phyloP scores from a whole-genome alignment of 2,888 invertebrate genomes.

The Dysmachus trigonus region DNA sequence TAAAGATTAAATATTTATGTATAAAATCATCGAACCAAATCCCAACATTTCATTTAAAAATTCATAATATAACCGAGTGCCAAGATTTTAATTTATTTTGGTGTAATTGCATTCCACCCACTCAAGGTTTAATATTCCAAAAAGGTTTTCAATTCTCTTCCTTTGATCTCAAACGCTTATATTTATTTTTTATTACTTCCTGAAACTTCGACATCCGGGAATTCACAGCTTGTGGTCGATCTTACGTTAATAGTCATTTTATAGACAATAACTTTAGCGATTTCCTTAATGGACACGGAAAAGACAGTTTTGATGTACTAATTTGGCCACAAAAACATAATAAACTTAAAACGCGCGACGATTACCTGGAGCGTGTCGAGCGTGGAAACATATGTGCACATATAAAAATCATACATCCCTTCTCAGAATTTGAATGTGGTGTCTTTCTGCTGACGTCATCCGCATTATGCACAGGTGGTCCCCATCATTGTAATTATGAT shows the following conservation, averaged over 20 bases:
- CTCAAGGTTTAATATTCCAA: too few species aligned
- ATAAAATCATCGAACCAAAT: too few species aligned
- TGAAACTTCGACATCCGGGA: not conserved
- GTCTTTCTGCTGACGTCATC: not conserved
- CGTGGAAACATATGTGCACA: not conserved
- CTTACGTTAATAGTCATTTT: not conserved
- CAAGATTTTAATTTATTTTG: too few species aligned
- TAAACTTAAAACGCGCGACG: not conserved
- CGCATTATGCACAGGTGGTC: not conserved
- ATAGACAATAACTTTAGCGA: not conserved
- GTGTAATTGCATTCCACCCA: too few species aligned
- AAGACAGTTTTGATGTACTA: not conserved
- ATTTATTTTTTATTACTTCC: not conserved
- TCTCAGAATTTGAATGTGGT: not conserved
- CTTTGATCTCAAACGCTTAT: not conserved
- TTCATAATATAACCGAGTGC: too few species aligned
- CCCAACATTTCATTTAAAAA: too few species aligned
- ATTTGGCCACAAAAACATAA: not conserved
- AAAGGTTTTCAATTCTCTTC: not conserved
- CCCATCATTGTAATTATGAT: not conserved
- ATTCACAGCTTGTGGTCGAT: not conserved
- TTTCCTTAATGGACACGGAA: not conserved
- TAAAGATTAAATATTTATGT: too few species aligned
- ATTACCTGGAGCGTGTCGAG: not conserved
- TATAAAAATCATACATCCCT: not conserved